Base-by-base conservation (phyloP, 2,113 vertebrate genomes). In the Uria lomvia region DNA sequence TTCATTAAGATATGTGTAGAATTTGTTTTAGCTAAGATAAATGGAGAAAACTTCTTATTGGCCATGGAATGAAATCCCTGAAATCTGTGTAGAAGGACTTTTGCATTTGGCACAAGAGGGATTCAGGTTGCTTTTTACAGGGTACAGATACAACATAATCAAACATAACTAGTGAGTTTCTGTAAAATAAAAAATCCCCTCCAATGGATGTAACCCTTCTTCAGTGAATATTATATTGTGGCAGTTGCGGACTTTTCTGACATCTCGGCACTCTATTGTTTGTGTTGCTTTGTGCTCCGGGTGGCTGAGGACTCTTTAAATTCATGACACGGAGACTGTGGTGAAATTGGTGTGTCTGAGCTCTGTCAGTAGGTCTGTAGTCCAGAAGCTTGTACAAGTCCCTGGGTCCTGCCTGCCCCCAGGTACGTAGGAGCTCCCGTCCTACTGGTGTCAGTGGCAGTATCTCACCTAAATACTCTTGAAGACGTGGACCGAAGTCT, bases 351-450 rank as follows among this genome's bases (percentile, higher is more conserved):
- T 36, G 34, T 52, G 17, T 60, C 63, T 8, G 27, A 84, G 32
- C 32, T 81, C 85, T 55, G 34, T 42, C 19, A 11, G 3, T 21
- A 68, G 13, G n/a, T 67, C 38, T 88, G 49, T 32, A 53, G 40
- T 22, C 27, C 49, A 42, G 55, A 60, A 77, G 14, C 15, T 53
- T 60, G 19, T 50, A 19, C 18, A 30, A 43, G 50, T 50, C 6
- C 15, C 5, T 32, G 30, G 18, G 24, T 66, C 22, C 29, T 75
- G 58, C 50, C 24, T 75, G 8, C 13, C 29, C 9, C 22, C 22
- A 34, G 29, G 3, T 34, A 6, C 0, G 0, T 5, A 42, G 49
- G 53, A 82, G 26, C n/a, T 80, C 47, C 9, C 45, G 38, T 83
- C n/a, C 63, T 58, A 3, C 19, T 40, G 36, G 10, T 45, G 26